Percentiles rank a stretch among this genome's conserved stretches.
Conservation (phyloP, 2,888 invertebrate species). For the Hemithea aestivaria region DNA sequence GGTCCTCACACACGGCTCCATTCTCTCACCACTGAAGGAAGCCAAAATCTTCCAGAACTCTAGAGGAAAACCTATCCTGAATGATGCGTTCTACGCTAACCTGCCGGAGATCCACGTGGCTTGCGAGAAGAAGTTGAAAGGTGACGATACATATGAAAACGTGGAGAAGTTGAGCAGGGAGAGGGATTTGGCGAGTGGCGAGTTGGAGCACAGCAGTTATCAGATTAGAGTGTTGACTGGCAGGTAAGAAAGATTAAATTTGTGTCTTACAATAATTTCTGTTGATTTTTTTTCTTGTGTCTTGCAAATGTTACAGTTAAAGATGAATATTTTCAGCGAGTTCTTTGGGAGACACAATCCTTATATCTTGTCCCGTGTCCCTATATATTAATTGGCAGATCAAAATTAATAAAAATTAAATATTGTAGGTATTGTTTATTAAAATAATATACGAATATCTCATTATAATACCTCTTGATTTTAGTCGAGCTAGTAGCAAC, state of each 20-base stretch:
- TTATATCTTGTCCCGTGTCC: too few relatives aligned
- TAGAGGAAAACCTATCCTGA: conserved; percentile 57
- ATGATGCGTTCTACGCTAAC: conserved; percentile 63
- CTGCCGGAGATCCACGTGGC: conserved; percentile 70
- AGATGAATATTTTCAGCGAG: too few relatives aligned
- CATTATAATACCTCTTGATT: too few relatives aligned
- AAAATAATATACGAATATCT: too few relatives aligned
- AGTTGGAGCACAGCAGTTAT: conserved; percentile 64
- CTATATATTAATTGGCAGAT: too few relatives aligned
- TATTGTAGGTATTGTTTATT: too few relatives aligned
- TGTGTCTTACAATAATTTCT: too few relatives aligned
- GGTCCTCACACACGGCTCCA: conserved; percentile 76
- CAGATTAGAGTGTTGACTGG: conserved; percentile 66
- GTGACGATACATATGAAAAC: conserved; percentile 39
- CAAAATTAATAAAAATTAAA: too few relatives aligned
- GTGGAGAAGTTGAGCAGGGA: conserved; percentile 59
- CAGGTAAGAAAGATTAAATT: conserved; percentile 35
- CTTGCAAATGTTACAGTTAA: too few relatives aligned
- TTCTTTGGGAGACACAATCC: too few relatives aligned
- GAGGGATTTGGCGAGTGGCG: conserved; percentile 41
- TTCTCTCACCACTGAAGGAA: conserved; percentile 66
- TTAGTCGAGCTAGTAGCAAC: too few relatives aligned
- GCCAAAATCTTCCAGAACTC: conserved; percentile 39
- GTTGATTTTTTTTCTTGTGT: too few relatives aligned
- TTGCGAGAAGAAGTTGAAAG: conserved; percentile 47